phyloP scores from a whole-genome alignment of 2,888 invertebrate species.

The Catocala sponsa region DNA sequence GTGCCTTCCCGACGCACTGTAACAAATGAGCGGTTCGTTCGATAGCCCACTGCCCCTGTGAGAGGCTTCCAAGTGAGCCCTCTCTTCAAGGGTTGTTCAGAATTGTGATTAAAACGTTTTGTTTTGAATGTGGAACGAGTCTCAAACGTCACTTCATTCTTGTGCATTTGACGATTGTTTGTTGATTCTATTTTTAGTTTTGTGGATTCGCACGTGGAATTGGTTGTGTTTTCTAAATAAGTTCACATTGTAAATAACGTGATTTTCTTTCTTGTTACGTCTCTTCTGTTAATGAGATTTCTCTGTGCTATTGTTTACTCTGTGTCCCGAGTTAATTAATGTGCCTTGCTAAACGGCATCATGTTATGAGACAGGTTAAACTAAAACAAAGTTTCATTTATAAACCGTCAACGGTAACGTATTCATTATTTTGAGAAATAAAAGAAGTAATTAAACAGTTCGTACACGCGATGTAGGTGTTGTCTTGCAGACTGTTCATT shows the following conservation, averaged over 20 bases:
- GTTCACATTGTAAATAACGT: too few relatives aligned
- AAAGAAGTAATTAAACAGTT: too few relatives aligned
- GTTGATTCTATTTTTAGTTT: slow-evolving; percentile 37
- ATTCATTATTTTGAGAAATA: too few relatives aligned
- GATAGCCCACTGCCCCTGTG: slow-evolving; percentile 88
- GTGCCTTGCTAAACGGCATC: too few relatives aligned
- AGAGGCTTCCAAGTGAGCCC: slow-evolving; percentile 73
- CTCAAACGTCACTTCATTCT: slow-evolving; percentile 33
- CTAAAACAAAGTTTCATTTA: too few relatives aligned
- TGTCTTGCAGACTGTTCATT: slow-evolving; percentile 55
- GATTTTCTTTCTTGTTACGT: too few relatives aligned
- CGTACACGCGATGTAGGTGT: too few relatives aligned
- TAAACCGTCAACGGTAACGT: too few relatives aligned
- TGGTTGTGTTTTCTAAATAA: slow-evolving; percentile 16
- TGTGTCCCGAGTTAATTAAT: too few relatives aligned
- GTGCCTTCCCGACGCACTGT: slow-evolving; percentile 73
- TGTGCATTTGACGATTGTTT: slow-evolving; percentile 41
- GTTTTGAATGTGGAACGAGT: slow-evolving; percentile 50
- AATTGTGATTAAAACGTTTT: slow-evolving; percentile 56
- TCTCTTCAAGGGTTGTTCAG: slow-evolving; percentile 78
- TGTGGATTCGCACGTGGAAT: slow-evolving; percentile 39
- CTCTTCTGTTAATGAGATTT: too few relatives aligned
- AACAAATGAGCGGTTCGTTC: slow-evolving; percentile 85
- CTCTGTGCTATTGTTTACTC: not conserved
- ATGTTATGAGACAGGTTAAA: too few relatives aligned